phyloP scores from a whole-genome alignment of 1,140 invertebrate species.

The Drosophila pectinifera region DNA sequence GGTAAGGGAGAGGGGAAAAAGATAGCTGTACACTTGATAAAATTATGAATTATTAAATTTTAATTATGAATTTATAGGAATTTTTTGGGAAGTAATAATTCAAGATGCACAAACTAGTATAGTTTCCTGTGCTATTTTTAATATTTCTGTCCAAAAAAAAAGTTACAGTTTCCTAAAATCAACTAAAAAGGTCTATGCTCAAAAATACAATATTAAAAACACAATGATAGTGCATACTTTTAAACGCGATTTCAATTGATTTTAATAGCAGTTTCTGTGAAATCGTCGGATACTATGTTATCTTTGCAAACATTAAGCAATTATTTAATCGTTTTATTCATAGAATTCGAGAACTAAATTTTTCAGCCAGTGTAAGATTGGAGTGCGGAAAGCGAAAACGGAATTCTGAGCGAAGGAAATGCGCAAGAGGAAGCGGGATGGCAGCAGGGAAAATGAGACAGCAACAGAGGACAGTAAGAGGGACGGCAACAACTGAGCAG shows the following conservation, averaged over 20 bases:
- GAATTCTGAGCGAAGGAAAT: conserved; percentile 27
- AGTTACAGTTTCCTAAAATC: not conserved
- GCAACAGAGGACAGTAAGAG: conserved; percentile 12
- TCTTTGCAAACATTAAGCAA: not conserved
- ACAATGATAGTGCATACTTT: not conserved
- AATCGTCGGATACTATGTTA: not conserved
- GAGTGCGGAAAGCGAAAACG: conserved; percentile 43
- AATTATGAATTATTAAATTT: not conserved
- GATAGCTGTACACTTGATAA: conserved; percentile 50
- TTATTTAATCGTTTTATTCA: too few species aligned
- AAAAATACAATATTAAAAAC: not conserved
- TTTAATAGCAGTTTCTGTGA: not conserved
- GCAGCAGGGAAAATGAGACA: conserved; percentile 7
- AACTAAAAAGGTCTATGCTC: not conserved
- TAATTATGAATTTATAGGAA: not conserved
- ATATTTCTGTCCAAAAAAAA: too few species aligned
- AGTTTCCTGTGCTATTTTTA: too few species aligned
- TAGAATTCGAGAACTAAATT: not conserved
- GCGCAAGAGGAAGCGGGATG: conserved; percentile 16
- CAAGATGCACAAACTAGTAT: too few species aligned
- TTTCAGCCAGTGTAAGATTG: conserved; percentile 10
- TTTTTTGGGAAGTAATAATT: not conserved
- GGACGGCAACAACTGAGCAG: conserved; percentile 47
- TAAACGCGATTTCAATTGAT: not conserved
- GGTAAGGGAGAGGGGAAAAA: conserved; percentile 40